Base-by-base conservation (phyloP, 1,140 invertebrate species). In the Caenorhabditis remanei region DNA sequence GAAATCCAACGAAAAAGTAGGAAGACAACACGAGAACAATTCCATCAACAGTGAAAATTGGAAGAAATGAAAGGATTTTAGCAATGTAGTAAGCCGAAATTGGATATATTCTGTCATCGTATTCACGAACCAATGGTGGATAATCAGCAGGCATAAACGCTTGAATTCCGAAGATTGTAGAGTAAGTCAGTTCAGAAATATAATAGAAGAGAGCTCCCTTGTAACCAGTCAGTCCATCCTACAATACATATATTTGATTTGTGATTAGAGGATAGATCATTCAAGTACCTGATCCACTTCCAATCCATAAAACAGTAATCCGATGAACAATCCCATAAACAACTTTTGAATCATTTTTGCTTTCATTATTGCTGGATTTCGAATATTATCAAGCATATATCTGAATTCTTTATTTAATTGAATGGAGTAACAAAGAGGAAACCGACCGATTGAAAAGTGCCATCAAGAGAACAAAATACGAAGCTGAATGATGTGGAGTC, bases 181-280 rank as follows among this genome's bases (percentile, higher is more conserved):
- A 63, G 84, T 88, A 88, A 24, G 90, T 90, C 16, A 91, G n/a
- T 84, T 91, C 90, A 14, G 90, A 79, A 55, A 90, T 67, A 61
- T 88, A 88, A 87, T 89, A 91, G 87, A 93, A 94, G 46, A 93
- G 88, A 11, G 92, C 91, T 13, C 93, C 93, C 85, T 93, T 93
- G 48, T 93, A 90, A 88, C 92, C 93, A 67, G 90, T 86, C 7
- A 93, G 88, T 5, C 90, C 91, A 41, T 90, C 89, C 87, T 93
- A 91, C 75, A 89, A 67, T 6, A 67, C 89, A 89, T 56, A 67
- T 90, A 89, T 56, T 46, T 9, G 8, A 21, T 32, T n/a, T n/a
- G 19, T 32, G 82, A 83, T 4, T n/a, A 58, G 6, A 4, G 32
- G 5, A n/a, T 58, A 58, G 82, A 83, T 58, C n/a, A 58, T 14